Evolutionary conservation across 2,113 vertebrate species (phyloP).

Genomic region (Tupaia tana): DNA sequence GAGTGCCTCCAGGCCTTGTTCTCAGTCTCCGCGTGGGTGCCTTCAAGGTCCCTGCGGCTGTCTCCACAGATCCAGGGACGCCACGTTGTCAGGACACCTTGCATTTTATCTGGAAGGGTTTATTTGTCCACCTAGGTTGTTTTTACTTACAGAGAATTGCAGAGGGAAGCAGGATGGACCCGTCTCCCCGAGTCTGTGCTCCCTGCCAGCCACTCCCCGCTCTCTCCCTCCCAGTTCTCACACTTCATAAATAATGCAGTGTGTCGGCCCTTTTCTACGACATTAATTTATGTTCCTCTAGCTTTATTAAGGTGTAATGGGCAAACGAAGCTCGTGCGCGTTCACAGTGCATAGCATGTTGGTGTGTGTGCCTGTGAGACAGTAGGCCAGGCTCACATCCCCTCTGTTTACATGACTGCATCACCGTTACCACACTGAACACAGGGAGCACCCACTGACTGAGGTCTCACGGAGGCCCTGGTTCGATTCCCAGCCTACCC

Average conservation of each 20-base stretch:
- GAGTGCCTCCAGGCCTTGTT: neutral
- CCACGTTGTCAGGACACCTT: neutral
- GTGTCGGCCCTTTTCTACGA: neutral
- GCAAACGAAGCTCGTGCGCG: neutral
- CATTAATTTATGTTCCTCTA: neutral
- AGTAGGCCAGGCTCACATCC: neutral
- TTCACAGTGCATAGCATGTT: no score
- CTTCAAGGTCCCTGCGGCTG: neutral
- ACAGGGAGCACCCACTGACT: no score
- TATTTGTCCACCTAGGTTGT: neutral
- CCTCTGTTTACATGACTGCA: accelerated
- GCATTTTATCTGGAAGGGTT: neutral
- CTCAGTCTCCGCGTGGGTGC: neutral
- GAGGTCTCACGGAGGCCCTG: no score
- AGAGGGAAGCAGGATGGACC: neutral
- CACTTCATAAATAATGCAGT: no score
- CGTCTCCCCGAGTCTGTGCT: no score
- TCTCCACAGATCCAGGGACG: neutral
- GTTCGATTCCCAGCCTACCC: no score
- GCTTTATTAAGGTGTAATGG: neutral
- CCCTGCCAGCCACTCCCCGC: neutral
- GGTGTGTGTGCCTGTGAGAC: neutral
- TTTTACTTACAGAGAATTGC: neutral
- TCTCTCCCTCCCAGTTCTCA: neutral
- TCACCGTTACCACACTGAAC: no score